Evolutionary conservation across 1,140 invertebrate species (phyloP).

Genomic region (Sinonovacula constricta): DNA sequence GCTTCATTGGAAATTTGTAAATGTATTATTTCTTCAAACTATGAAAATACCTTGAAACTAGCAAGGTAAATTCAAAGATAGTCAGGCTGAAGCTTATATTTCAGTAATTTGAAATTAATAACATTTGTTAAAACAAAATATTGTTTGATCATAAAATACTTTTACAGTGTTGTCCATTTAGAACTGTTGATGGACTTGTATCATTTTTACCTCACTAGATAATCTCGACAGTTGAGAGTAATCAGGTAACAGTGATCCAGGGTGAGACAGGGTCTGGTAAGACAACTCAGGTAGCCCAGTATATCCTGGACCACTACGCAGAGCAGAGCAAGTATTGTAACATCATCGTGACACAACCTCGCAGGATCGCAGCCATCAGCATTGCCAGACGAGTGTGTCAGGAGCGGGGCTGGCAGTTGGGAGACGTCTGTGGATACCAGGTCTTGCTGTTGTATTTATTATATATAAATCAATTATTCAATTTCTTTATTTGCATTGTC

Average conservation of each 20-base stretch:
- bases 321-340: slow-evolving; percentile 73
- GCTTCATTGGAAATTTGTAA: too few species aligned
- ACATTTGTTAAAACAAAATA: neutral
- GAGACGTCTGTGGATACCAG: slow-evolving; percentile 77
- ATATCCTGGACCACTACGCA: slow-evolving; percentile 76
- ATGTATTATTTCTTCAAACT: too few species aligned
- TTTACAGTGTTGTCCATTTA: neutral
- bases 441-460: too few species aligned
- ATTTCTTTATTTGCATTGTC: too few species aligned
- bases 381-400: slow-evolving; percentile 75
- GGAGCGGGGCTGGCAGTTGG: slow-evolving; percentile 73
- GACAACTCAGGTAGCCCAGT: slow-evolving; percentile 78
- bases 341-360: slow-evolving; percentile 78
- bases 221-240: slow-evolving; percentile 73
- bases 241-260: slow-evolving; percentile 75
- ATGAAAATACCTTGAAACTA: neutral
- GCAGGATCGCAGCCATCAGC: slow-evolving; percentile 78
- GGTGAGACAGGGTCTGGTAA: slow-evolving; percentile 76
- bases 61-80: neutral
- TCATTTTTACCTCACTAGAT: slow-evolving; percentile 77
- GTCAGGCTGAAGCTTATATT: neutral
- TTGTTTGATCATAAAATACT: neutral
- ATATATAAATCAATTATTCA: too few species aligned
- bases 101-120: neutral
- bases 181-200: neutral